phyloP scores from a whole-genome alignment of 2,113 vertebrate species.

The Mustela nigripes region DNA sequence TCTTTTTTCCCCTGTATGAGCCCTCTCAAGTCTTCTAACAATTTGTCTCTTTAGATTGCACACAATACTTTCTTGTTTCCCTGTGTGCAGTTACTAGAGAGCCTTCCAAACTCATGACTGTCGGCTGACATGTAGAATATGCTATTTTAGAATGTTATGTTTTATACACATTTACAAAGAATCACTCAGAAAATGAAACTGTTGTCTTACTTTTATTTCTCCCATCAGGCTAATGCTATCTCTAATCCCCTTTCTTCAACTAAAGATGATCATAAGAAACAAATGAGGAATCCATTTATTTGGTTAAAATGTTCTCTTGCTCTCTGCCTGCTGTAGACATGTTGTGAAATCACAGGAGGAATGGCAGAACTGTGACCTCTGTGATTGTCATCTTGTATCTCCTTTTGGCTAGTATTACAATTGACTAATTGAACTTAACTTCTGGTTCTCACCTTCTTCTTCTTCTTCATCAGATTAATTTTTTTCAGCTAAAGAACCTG shows the following conservation, averaged over 20 bases:
- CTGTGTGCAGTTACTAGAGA: slow-evolving; percentile 8
- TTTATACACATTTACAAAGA: background rate
- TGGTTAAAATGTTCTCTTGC: background rate
- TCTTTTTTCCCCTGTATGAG: slow-evolving; percentile 6
- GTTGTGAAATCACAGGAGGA: background rate
- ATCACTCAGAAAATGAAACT: background rate
- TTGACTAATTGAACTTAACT: background rate
- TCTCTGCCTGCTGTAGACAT: background rate
- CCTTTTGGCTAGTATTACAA: background rate
- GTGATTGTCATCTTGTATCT: background rate
- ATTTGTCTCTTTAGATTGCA: background rate
- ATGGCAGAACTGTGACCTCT: background rate
- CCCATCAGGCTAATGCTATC: background rate
- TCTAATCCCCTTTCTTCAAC: background rate
- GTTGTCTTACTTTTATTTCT: background rate
- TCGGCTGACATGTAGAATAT: background rate
- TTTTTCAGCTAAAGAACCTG: background rate
- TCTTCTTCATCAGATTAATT: background rate
- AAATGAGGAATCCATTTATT: background rate
- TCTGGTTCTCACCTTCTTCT: background rate
- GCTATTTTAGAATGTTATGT: background rate
- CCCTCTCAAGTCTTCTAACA: background rate
- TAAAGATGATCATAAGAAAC: background rate
- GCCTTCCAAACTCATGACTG: background rate
- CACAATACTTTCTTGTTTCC: background rate